These are phyloP conservation scores for Eumeta japonica DNA, from an alignment of 1,140 invertebrate genomes.

Conservation along the genomic window DNA sequence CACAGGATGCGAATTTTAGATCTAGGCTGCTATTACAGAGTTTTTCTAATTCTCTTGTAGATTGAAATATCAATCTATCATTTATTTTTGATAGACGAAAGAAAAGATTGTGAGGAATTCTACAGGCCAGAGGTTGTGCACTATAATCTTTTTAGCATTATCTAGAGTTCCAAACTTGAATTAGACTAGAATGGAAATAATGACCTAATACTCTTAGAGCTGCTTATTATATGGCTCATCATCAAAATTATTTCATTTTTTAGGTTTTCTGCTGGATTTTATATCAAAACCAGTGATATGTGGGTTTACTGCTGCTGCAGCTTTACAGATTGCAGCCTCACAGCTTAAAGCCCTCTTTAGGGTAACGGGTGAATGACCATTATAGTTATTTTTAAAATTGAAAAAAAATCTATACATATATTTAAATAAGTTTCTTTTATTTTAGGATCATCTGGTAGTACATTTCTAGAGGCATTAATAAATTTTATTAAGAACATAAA, in stretches of 20 bases:
- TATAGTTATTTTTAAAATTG: constrained; percentile 5
- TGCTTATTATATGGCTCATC: no score
- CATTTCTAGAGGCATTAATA: constrained; percentile 28
- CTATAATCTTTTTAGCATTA: no score
- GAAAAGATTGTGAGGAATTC: no score
- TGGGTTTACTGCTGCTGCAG: constrained; percentile 87
- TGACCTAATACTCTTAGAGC: no score
- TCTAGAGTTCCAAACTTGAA: no score
- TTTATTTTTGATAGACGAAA: no score
- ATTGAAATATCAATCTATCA: no score
- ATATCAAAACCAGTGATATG: constrained; percentile 87
- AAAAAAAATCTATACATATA: constrained; percentile 3
- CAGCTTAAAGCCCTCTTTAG: constrained; percentile 80
- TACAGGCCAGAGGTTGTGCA: no score
- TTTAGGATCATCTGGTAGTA: constrained; percentile 35
- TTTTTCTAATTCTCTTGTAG: no score
- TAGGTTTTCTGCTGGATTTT: constrained; percentile 86
- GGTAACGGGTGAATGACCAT: constrained; percentile 22
- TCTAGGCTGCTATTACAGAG: no score
- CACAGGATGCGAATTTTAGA: no score
- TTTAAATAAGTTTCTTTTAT: not conserved
- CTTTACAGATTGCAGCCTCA: constrained; percentile 79
- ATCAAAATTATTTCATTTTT: constrained; percentile 11
- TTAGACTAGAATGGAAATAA: no score
- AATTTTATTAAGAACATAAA: constrained; percentile 48